phyloP scores from a whole-genome alignment of 1,140 invertebrate genomes.

The Drosophila pallidifrons region DNA sequence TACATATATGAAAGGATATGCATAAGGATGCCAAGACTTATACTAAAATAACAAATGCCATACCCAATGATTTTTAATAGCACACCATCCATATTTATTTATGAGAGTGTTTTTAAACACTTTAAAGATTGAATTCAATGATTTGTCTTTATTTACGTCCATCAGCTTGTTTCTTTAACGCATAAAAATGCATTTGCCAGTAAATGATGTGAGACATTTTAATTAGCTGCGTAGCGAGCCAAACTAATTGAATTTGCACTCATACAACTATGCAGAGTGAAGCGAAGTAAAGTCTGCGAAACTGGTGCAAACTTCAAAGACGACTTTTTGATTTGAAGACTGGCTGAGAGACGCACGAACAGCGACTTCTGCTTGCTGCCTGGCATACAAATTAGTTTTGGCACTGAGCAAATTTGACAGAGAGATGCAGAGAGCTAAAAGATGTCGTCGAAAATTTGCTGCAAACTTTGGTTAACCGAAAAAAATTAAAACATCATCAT shows the following conservation, averaged over 20 bases:
- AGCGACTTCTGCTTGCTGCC: conserved; percentile 59
- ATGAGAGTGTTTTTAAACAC: too few species aligned
- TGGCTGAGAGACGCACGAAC: conserved; percentile 50
- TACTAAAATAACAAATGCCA: conserved; percentile 58
- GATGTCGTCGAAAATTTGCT: conserved; percentile 59
- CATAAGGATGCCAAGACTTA: conserved; percentile 4
- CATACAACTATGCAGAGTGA: conserved; percentile 10
- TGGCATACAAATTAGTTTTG: conserved; percentile 78
- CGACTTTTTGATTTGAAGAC: conserved; percentile 57
- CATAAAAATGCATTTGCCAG: conserved; percentile 66
- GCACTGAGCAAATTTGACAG: conserved; percentile 34
- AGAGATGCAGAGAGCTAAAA: conserved; percentile 52
- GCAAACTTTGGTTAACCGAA: conserved; percentile 77
- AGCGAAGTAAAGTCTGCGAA: conserved; percentile 6
- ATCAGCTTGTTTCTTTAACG: too few species aligned
- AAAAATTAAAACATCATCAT: conserved; percentile 84
- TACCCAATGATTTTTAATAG: conserved; percentile 8
- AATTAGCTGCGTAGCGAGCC: conserved; percentile 59
- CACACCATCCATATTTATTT: too few species aligned
- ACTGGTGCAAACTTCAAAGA: conserved; percentile 62
- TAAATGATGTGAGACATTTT: conserved; percentile 77
- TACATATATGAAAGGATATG: neutral
- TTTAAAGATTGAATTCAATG: too few species aligned
- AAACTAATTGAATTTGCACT: conserved; percentile 73
- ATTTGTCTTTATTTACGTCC: too few species aligned